phyloP scores from a whole-genome alignment of 2,888 invertebrate species.

The Patella caerulea region DNA sequence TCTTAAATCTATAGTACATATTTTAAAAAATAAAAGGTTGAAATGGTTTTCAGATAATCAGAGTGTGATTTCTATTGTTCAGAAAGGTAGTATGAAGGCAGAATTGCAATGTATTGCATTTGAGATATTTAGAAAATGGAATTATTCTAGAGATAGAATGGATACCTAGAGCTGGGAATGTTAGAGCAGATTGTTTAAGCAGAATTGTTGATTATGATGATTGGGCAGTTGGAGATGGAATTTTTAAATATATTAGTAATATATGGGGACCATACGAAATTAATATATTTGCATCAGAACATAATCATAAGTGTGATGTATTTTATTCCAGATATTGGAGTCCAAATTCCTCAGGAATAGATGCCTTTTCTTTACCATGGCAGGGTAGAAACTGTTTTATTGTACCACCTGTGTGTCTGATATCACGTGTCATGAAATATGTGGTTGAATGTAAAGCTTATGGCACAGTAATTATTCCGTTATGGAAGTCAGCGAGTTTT shows the following conservation, averaged over 20 bases:
- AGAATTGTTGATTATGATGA: conserved; percentile 26
- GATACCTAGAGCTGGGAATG: conserved; percentile 24
- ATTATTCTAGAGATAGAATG: conserved; percentile 22
- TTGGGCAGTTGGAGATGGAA: neutral
- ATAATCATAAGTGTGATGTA: neutral
- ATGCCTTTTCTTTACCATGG: neutral
- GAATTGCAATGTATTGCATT: neutral
- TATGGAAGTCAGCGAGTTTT: conserved; percentile 12
- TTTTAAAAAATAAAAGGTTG: too few relatives aligned
- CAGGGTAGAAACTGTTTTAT: neutral
- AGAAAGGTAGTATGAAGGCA: neutral
- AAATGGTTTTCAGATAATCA: too few relatives aligned
- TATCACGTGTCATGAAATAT: neutral
- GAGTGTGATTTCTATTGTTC: neutral
- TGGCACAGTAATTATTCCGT: neutral
- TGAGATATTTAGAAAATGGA: neutral
- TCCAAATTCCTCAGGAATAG: neutral
- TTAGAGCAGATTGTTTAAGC: conserved; percentile 28
- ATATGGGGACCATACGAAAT: conserved; percentile 3
- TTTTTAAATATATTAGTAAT: neutral
- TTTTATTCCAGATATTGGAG: neutral
- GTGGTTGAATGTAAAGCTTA: neutral
- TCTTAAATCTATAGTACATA: too few relatives aligned
- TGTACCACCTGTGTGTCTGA: neutral
- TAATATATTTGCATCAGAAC: neutral